Evolutionary conservation across 2,113 vertebrate genomes (phyloP).

Genomic region (Halcyon malimbica): DNA sequence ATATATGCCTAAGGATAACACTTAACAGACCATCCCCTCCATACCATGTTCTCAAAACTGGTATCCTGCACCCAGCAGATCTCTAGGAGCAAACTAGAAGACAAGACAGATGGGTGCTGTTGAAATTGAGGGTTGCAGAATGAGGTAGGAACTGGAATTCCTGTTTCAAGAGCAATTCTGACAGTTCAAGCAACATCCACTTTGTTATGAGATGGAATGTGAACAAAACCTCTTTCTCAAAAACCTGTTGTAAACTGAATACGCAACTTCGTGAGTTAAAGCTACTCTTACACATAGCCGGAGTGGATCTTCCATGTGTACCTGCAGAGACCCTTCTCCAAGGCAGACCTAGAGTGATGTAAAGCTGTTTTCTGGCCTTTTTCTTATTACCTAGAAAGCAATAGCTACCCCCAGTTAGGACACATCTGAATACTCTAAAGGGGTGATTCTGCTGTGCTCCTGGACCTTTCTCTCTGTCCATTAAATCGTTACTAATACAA

Average conservation of each 20-base stretch:
- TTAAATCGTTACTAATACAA: neutral
- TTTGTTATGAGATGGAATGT: neutral
- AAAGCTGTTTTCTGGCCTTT: neutral
- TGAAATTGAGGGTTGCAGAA: neutral
- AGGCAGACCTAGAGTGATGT: neutral
- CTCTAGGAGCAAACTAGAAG: neutral
- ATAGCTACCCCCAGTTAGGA: no score
- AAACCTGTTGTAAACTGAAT: neutral
- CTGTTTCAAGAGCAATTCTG: neutral
- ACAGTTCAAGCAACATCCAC: neutral
- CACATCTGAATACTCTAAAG: neutral
- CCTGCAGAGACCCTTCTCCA: neutral
- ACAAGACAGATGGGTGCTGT: neutral
- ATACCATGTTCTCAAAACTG: rapidly evolving
- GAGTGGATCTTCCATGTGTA: neutral
- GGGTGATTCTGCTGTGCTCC: neutral
- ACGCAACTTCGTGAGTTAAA: neutral
- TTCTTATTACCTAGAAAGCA: neutral
- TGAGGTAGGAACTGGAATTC: neutral
- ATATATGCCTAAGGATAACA: neutral
- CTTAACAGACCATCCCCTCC: neutral
- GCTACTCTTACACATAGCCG: neutral
- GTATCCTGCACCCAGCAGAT: neutral
- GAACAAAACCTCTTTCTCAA: neutral
- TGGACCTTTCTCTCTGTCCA: neutral